phyloP scores from a whole-genome alignment of 2,113 vertebrate species.

The Varanus komodoensis region DNA sequence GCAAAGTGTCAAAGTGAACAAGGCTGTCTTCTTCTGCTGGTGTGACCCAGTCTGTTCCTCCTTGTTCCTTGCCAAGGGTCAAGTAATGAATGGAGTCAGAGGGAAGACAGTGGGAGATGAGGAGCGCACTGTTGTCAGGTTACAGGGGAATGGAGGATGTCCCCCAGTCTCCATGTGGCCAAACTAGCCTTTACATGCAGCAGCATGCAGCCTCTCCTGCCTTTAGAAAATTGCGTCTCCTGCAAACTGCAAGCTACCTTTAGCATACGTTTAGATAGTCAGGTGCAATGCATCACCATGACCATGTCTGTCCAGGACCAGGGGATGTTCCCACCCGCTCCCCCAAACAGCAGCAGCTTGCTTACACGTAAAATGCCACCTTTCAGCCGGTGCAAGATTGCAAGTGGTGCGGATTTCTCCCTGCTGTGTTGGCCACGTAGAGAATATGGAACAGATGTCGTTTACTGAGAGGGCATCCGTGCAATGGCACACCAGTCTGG shows the following conservation, averaged over 20 bases:
- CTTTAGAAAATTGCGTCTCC: not conserved
- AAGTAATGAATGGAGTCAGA: not conserved
- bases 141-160: not conserved
- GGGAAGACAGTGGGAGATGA: not conserved
- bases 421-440: not conserved
- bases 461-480: not conserved
- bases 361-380: not conserved
- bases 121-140: not conserved
- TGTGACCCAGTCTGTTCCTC: not conserved
- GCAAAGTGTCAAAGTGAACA: not conserved
- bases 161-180: not conserved
- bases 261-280: not conserved
- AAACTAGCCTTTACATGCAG: not conserved
- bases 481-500: not conserved
- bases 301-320: not conserved
- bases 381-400: not conserved
- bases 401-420: not conserved
- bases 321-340: not conserved
- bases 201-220: not conserved
- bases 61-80: not conserved
- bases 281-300: not conserved
- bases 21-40: not conserved
- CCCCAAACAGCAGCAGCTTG: not conserved
- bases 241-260: not conserved
- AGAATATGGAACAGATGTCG: not conserved